phyloP scores from a whole-genome alignment of 1,140 invertebrate species.

The Drosophila prosaltans region DNA sequence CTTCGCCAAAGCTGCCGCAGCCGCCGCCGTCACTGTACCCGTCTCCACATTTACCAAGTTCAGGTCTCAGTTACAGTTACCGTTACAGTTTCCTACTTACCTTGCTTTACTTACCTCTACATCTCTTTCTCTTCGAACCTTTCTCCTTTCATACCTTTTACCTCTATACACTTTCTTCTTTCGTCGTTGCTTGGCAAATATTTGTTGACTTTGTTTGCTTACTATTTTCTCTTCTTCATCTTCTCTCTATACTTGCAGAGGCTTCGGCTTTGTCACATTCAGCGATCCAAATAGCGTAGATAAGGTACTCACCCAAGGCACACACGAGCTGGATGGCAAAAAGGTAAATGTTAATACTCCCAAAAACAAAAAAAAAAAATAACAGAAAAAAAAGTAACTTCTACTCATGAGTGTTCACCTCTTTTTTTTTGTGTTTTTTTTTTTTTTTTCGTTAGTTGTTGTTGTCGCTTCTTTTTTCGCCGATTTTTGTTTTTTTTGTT shows the following conservation, averaged over 20 bases:
- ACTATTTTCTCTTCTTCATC: constrained; percentile 4
- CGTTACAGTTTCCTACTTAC: constrained; percentile 17
- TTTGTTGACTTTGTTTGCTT: constrained; percentile 62
- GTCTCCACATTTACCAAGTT: neutral
- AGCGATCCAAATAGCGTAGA: constrained; percentile 96
- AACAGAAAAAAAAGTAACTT: neutral
- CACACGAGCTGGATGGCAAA: constrained; percentile 97
- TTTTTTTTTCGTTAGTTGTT: neutral
- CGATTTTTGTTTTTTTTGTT: constrained; percentile 2
- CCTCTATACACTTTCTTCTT: constrained; percentile 17
- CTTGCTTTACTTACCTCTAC: constrained; percentile 11
- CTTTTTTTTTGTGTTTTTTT: constrained; percentile 12
- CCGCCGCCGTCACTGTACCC: neutral
- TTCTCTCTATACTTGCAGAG: constrained; percentile 88
- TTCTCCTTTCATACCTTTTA: neutral
- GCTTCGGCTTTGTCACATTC: constrained; percentile 98
- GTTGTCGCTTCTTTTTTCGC: neutral
- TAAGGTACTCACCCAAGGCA: constrained; percentile 96
- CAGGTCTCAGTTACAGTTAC: constrained; percentile 40
- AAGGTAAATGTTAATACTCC: constrained; percentile 88
- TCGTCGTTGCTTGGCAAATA: constrained; percentile 63
- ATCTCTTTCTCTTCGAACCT: too few relatives aligned
- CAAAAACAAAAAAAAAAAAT: neutral
- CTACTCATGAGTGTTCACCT: constrained; percentile 7
- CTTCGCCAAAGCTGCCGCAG: neutral